These are phyloP conservation scores for Lepeophtheirus nordmannii DNA, from an alignment of 2,888 invertebrate genomes.

Conservation along the genomic window DNA sequence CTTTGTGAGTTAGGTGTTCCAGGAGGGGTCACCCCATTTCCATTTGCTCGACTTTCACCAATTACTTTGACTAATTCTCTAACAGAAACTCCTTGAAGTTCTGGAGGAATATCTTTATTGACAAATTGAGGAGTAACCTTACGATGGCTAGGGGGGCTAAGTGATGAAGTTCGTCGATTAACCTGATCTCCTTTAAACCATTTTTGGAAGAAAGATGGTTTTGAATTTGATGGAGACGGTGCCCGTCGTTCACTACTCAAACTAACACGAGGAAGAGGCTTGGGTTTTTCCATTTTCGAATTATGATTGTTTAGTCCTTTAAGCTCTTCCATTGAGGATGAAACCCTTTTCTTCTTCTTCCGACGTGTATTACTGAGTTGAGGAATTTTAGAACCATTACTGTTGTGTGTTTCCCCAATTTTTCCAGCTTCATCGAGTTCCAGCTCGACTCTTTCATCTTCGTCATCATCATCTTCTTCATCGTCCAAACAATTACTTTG, in stretches of 20 bases:
- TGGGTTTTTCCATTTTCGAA: background rate
- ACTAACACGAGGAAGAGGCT: background rate
- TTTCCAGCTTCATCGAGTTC: no score
- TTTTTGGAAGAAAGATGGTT: constrained; percentile 27
- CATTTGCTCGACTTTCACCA: constrained; percentile 59
- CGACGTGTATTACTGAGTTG: background rate
- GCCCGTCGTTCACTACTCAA: background rate
- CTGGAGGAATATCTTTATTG: constrained; percentile 35
- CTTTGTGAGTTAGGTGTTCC: constrained; percentile 38
- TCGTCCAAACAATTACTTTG: background rate
- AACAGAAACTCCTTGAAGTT: constrained; percentile 49
- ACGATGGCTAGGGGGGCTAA: constrained; percentile 7
- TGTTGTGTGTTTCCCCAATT: background rate
- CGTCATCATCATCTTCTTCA: background rate
- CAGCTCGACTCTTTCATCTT: no score
- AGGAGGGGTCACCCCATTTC: constrained; percentile 55
- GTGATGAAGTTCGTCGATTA: background rate
- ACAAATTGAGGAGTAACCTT: constrained; percentile 13
- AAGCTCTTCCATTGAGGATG: background rate
- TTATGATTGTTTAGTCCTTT: background rate
- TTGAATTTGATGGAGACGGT: constrained; percentile 21
- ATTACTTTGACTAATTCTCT: constrained; percentile 56
- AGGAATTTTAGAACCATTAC: background rate
- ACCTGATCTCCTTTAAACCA: constrained; percentile 28
- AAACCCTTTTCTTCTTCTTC: background rate